Conservation (phyloP, 2,113 vertebrate species). For the Myodes glareolus region DNA sequence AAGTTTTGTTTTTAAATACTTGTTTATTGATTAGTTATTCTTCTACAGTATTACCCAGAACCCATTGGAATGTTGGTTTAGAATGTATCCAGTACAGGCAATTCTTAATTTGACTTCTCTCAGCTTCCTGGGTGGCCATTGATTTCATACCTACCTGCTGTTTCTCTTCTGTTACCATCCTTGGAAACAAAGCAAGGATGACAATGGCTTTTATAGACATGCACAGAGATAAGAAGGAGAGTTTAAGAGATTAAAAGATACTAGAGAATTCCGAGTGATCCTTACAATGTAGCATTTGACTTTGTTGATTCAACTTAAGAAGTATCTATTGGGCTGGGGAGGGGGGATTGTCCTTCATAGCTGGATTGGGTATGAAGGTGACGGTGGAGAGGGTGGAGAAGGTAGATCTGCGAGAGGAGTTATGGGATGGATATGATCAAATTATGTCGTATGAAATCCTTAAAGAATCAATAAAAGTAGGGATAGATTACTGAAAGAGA, state of each 20-base stretch:
- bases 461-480: neutral
- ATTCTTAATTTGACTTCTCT: neutral
- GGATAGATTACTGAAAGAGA: neutral
- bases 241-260: neutral
- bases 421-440: neutral
- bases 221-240: neutral
- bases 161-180: neutral
- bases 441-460: neutral
- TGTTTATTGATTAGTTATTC: neutral
- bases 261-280: conserved; percentile 25
- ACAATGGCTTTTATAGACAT: neutral
- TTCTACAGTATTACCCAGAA: neutral
- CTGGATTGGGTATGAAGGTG: neutral
- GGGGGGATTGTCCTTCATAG: no score
- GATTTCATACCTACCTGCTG: neutral
- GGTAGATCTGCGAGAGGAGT: neutral
- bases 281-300: neutral
- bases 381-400: neutral
- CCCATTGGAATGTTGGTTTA: neutral
- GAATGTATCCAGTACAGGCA: neutral
- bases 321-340: neutral
- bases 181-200: conserved; percentile 33
- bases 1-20: conserved; percentile 37
- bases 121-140: neutral
- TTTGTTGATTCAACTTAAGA: conserved; percentile 43